Evolutionary conservation across 2,113 vertebrate genomes (phyloP).

Genomic region (Anhinga rufa): DNA sequence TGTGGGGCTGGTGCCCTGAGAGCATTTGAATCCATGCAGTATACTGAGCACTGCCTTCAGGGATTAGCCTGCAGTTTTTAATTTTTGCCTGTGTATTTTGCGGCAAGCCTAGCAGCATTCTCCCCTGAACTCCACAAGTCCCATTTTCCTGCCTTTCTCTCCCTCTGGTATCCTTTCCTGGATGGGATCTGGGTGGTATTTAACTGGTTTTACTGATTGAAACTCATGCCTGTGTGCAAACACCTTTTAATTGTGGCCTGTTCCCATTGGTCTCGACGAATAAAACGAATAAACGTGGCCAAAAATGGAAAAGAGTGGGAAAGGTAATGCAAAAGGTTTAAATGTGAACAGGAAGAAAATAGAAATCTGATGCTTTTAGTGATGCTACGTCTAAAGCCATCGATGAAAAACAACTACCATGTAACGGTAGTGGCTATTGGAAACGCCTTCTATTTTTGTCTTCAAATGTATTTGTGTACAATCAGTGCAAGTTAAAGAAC

Average conservation of each 20-base stretch:
- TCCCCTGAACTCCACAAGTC: slow-evolving; percentile 43
- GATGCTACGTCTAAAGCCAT: not conserved
- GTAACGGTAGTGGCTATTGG: not conserved
- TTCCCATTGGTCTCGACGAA: slow-evolving; percentile 13
- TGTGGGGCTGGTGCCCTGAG: slow-evolving; percentile 44
- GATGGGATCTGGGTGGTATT: slow-evolving; percentile 40
- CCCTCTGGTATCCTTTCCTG: slow-evolving; percentile 21
- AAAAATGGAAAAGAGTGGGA: not conserved
- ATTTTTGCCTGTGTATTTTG: slow-evolving; percentile 52
- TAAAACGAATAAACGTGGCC: not conserved
- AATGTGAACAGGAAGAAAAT: not conserved
- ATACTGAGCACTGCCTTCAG: not conserved
- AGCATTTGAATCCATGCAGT: slow-evolving; percentile 1
- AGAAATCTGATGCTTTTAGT: not conserved
- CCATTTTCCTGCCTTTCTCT: slow-evolving; percentile 17
- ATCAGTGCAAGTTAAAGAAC: not conserved
- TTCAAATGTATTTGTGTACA: not conserved
- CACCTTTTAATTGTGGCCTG: slow-evolving; percentile 53
- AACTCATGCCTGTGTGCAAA: slow-evolving; percentile 53
- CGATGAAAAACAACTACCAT: not conserved
- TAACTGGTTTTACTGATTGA: slow-evolving; percentile 57
- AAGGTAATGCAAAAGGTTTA: not conserved
- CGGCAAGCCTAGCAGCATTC: not conserved
- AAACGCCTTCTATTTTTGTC: not conserved
- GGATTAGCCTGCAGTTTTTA: slow-evolving; percentile 40